Conservation (phyloP, 2,113 vertebrate genomes). For the Pterocles orientalis region DNA sequence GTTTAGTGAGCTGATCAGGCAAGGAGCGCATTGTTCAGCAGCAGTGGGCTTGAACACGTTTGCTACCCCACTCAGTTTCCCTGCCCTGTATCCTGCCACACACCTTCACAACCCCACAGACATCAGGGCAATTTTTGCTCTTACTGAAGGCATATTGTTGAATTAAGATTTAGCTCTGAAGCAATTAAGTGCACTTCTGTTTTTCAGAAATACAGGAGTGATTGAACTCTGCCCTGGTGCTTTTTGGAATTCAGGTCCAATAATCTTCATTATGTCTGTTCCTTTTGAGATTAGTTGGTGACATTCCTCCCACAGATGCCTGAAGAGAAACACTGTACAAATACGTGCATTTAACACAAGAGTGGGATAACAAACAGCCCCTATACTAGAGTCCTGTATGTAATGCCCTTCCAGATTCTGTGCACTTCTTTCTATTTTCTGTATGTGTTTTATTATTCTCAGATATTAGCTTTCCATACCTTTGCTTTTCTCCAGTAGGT, state of each 20-base stretch:
- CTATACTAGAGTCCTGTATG: background rate
- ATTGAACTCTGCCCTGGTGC: background rate
- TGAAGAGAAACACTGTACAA: background rate
- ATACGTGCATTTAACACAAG: background rate
- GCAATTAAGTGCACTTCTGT: background rate
- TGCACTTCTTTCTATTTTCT: background rate
- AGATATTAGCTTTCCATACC: background rate
- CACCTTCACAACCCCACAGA: accelerated
- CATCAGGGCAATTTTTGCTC: accelerated
- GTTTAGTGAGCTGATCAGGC: background rate
- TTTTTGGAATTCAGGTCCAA: background rate
- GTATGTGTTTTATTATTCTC: background rate
- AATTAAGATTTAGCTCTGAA: background rate
- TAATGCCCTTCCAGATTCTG: background rate
- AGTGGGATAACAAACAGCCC: background rate
- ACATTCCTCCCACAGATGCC: background rate
- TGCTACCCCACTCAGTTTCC: background rate
- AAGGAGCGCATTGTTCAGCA: background rate
- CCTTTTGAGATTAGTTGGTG: background rate
- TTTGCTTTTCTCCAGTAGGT: constrained; percentile 7
- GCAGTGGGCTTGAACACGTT: accelerated
- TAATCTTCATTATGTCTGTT: background rate
- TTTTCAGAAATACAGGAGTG: background rate
- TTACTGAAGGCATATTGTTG: too few species aligned
- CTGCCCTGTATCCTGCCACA: accelerated